A percentile compares a stretch with the other conserved stretches of the same genome.
Conservation (phyloP, 2,888 invertebrate species). For the Zaprionus lineosus region DNA sequence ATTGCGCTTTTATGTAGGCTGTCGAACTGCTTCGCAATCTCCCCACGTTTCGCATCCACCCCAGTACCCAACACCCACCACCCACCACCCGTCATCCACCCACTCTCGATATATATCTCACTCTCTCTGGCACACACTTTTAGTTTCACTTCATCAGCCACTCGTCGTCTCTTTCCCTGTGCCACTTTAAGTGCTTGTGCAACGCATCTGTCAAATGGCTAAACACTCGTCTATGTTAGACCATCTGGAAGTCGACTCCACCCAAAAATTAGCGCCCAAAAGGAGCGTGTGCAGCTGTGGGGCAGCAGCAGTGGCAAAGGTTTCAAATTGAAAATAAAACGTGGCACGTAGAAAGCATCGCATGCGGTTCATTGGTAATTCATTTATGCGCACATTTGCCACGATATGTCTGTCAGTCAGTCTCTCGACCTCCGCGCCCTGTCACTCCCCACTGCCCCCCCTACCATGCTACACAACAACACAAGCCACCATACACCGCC, state of each 20-base stretch:
- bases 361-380: constrained; percentile 77
- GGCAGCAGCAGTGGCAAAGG: constrained; percentile 5
- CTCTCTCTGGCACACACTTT: too few species aligned
- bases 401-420: constrained; percentile 3
- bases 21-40: constrained; percentile 51
- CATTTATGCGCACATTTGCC: constrained; percentile 75
- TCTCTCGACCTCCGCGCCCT: background rate
- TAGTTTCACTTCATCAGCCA: too few species aligned
- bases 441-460: background rate
- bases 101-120: background rate
- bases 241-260: constrained; percentile 38
- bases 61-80: too few species aligned
- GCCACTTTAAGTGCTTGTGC: constrained; percentile 20
- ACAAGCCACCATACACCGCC: background rate
- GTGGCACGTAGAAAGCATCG: constrained; percentile 46
- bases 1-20: constrained; percentile 75
- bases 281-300: constrained; percentile 6
- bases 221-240: constrained; percentile 41
- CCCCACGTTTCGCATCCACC: too few species aligned
- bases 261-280: constrained; percentile 59
- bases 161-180: background rate
- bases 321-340: constrained; percentile 73
- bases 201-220: constrained; percentile 64
- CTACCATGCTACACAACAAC: background rate
- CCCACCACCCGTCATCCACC: background rate